Conservation (phyloP, 2,888 invertebrate genomes). For the Leptinotarsa rubiginosa region DNA sequence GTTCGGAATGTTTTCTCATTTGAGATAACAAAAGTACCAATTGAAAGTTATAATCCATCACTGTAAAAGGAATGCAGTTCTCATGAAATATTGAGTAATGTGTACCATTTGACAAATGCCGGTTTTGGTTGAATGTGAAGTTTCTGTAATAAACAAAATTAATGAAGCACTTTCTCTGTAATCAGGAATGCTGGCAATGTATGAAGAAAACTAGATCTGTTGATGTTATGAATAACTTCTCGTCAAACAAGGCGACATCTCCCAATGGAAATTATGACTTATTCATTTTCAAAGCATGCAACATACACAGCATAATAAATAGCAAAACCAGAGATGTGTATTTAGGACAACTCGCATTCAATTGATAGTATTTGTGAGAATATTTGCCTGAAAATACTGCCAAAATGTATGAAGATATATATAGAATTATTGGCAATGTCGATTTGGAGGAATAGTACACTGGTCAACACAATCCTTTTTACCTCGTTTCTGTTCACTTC, state of each 20-base stretch:
- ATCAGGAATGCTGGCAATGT: background rate
- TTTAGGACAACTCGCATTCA: too few relatives aligned
- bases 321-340: background rate
- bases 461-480: too few relatives aligned
- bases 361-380: too few relatives aligned
- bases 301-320: background rate
- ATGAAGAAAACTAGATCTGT: slow-evolving; percentile 21
- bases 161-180: slow-evolving; percentile 26
- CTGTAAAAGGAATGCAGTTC: background rate
- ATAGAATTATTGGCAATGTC: too few relatives aligned
- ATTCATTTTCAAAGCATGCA: background rate
- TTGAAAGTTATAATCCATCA: slow-evolving; percentile 3
- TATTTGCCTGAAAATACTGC: too few relatives aligned
- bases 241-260: background rate
- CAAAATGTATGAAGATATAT: too few relatives aligned
- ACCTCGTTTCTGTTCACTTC: too few relatives aligned
- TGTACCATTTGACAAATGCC: slow-evolving; percentile 10
- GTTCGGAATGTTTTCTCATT: background rate
- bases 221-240: slow-evolving; percentile 4
- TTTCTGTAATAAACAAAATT: slow-evolving; percentile 21
- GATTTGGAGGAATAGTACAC: too few relatives aligned
- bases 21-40: background rate
- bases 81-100: slow-evolving; percentile 19
- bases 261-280: background rate
- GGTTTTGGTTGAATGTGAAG: slow-evolving; percentile 16